Evolutionary conservation across 2,888 invertebrate genomes (phyloP).

Genomic region (Myopa testacea): DNA sequence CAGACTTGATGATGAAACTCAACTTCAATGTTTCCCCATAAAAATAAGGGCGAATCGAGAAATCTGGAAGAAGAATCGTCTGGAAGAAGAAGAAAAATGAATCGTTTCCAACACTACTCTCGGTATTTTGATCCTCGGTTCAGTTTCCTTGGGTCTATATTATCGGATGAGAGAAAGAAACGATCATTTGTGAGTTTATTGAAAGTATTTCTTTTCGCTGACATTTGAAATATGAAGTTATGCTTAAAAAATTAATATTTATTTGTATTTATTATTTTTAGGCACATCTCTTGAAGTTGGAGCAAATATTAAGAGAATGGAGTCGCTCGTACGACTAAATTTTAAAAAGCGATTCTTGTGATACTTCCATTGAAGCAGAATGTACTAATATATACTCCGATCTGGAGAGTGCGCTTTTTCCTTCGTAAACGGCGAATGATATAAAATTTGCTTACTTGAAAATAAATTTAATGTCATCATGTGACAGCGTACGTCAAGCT

Average conservation of each 20-base stretch:
- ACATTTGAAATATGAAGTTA: not conserved
- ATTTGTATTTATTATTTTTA: slow-evolving; percentile 8
- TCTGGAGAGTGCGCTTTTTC: not conserved
- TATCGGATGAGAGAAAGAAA: not conserved
- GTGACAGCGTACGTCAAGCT: no score
- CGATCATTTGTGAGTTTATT: not conserved
- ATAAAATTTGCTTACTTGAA: not conserved
- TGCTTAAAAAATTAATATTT: not conserved
- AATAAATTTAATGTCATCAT: not conserved
- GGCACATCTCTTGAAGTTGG: not conserved
- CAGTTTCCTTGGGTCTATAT: not conserved
- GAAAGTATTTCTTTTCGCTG: not conserved
- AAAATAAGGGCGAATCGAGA: not conserved
- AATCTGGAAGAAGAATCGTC: slow-evolving; percentile 6
- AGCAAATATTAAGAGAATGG: not conserved
- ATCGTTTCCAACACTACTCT: not conserved
- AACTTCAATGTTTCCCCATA: not conserved
- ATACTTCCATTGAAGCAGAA: not conserved
- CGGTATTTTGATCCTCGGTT: not conserved
- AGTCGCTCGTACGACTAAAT: not conserved
- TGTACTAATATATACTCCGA: not conserved
- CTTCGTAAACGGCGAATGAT: not conserved
- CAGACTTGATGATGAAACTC: not conserved
- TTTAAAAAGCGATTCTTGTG: not conserved
- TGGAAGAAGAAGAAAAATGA: no score